phyloP scores from a whole-genome alignment of 1,140 invertebrate genomes.

The Calliopsis andreniformis region DNA sequence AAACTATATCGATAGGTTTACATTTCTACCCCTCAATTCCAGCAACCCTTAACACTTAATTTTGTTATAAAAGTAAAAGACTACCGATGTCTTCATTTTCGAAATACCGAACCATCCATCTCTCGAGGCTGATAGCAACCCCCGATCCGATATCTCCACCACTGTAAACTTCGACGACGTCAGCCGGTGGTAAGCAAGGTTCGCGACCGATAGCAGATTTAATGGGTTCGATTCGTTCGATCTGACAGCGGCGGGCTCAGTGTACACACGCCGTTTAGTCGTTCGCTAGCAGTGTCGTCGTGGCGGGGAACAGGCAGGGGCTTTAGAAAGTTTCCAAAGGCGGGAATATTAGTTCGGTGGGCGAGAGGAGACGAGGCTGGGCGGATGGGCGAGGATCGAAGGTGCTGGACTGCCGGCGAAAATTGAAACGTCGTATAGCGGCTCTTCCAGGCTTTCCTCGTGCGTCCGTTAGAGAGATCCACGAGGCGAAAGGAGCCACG shows the following conservation, averaged over 20 bases:
- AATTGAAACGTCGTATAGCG: constrained; percentile 76
- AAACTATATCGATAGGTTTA: too few relatives aligned
- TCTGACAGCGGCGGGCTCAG: background rate
- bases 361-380: constrained; percentile 50
- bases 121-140: background rate
- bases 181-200: background rate
- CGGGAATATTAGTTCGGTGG: constrained; percentile 71
- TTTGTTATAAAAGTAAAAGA: too few relatives aligned
- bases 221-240: constrained; percentile 60
- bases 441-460: constrained; percentile 42
- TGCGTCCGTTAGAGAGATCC: constrained; percentile 49
- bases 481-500: constrained; percentile 49
- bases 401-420: constrained; percentile 62
- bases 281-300: constrained; percentile 25
- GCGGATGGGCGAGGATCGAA: constrained; percentile 49
- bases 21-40: too few relatives aligned
- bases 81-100: too few relatives aligned
- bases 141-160: background rate
- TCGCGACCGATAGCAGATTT: constrained; percentile 37
- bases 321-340: constrained; percentile 71
- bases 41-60: too few relatives aligned
- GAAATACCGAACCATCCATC: background rate
- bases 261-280: constrained; percentile 46
- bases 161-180: constrained; percentile 11
- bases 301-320: constrained; percentile 40